These are phyloP conservation scores for Urocyon cinereoargenteus DNA, from an alignment of 2,797 vertebrate genomes.

Conservation along the genomic window DNA sequence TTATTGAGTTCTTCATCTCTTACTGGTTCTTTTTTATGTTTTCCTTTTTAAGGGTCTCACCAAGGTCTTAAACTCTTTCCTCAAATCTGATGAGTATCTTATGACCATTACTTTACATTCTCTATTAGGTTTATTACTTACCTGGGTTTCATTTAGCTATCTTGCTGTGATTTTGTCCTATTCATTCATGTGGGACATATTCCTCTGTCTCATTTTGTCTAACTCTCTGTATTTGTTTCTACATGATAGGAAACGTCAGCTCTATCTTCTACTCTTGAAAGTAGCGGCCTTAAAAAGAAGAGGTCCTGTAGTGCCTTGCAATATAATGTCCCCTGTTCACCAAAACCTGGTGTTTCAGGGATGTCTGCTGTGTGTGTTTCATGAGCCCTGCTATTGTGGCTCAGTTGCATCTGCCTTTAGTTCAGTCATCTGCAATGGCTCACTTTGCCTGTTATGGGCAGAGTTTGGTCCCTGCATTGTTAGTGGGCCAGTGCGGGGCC, in stretches of 20 bases:
- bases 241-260: not conserved
- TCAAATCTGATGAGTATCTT: not conserved
- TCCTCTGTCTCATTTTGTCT: not conserved
- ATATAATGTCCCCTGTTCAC: not conserved
- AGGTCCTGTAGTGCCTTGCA: not conserved
- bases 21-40: not conserved
- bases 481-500: not conserved
- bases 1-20: not conserved
- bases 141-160: not conserved
- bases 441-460: not conserved
- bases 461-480: not conserved
- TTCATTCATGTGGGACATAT: not conserved
- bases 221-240: not conserved
- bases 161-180: not conserved
- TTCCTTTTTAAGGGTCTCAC: not conserved
- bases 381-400: not conserved
- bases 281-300: not conserved
- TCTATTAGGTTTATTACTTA: not conserved
- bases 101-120: not conserved
- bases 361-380: not conserved
- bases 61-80: not conserved
- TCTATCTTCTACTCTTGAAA: not conserved
- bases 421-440: not conserved
- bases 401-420: not conserved
- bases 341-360: not conserved